Percentiles rank a stretch among this genome's conserved stretches.
Conservation (phyloP, 2,113 vertebrate genomes). For the Urocolius indicus region DNA sequence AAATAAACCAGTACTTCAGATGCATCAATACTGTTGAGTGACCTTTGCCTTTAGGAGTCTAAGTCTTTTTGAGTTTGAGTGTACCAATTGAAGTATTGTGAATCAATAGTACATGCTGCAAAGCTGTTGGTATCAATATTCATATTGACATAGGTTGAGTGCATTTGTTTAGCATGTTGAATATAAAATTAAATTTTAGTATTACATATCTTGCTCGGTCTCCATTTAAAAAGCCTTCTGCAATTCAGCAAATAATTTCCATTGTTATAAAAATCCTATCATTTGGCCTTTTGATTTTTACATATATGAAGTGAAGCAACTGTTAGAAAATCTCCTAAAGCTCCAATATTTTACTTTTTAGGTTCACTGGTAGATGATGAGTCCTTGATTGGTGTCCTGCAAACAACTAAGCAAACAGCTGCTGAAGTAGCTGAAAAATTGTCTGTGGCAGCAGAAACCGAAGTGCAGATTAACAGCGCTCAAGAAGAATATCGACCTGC, state of each 20-base stretch:
- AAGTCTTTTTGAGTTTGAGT: background rate
- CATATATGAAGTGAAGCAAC: background rate
- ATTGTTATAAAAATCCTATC: background rate
- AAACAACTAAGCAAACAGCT: constrained; percentile 79
- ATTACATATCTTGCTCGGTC: background rate
- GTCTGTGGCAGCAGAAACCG: constrained; percentile 79
- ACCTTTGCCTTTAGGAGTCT: background rate
- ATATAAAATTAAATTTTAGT: background rate
- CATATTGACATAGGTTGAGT: background rate
- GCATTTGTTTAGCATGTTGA: background rate
- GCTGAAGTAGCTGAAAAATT: constrained; percentile 81
- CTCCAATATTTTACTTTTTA: constrained; percentile 27
- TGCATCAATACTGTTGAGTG: background rate
- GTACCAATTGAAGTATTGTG: background rate
- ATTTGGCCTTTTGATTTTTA: background rate
- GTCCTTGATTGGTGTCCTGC: constrained; percentile 80
- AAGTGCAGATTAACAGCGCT: constrained; percentile 79
- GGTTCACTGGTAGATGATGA: constrained; percentile 84
- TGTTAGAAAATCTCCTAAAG: background rate
- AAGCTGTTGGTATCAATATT: background rate
- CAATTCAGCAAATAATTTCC: background rate
- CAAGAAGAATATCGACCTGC: constrained; percentile 82
- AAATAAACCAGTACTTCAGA: background rate
- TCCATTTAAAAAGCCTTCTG: background rate
- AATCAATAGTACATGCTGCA: background rate